Base-by-base conservation (phyloP, 2,888 invertebrate genomes). In the Pristionchus arcanus region DNA sequence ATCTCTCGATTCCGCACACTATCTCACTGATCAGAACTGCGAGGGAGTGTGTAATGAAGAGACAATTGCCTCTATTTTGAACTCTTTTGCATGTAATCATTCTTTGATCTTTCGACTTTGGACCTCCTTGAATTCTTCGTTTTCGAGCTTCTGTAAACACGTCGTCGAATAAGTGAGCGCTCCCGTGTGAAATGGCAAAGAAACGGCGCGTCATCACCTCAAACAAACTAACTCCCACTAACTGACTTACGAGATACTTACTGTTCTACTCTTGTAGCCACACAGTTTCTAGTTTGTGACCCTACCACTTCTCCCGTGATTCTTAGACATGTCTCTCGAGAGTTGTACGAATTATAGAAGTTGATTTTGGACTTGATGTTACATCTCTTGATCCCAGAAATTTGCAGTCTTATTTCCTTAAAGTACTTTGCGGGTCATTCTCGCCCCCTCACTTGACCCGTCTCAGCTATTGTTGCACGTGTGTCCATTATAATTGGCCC, bases 241-340 rank as follows among this genome's bases (percentile, higher is more conserved):
- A 28, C 68, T 34, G 0, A 71, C 19, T 34, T 63, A n/a, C n/a
- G n/a, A n/a, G n/a, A n/a, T n/a, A 19, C 63, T n/a, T 34, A 19
- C 68, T 71, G 68, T 71, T 71, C 68, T 71, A 71, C 68, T 71
- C 68, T 71, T 31, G 68, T 71, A 71, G 68, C 34, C 66, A 31
- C 34, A 16, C 66, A 28, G 25, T 71, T 71, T 71, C 68, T 71
- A 71, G 68, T 71, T 71, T 71, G 31, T 71, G 68, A 63, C n/a
- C 68, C 68, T 71, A 15, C 42, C 68, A 28, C 25, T 66, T 21
- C 28, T 13, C 66, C 28, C 25, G 1, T 2, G 16, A 13, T 34
- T 34, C 68, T 16, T 25, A n/a, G 63, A n/a, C n/a, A 63, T 55
- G 1, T 1, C 55, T 21, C 21, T 59, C 59, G 25, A 59, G 59